Evolutionary conservation across 2,888 invertebrate species (phyloP).

Genomic region (Polyommatus iphigenia): DNA sequence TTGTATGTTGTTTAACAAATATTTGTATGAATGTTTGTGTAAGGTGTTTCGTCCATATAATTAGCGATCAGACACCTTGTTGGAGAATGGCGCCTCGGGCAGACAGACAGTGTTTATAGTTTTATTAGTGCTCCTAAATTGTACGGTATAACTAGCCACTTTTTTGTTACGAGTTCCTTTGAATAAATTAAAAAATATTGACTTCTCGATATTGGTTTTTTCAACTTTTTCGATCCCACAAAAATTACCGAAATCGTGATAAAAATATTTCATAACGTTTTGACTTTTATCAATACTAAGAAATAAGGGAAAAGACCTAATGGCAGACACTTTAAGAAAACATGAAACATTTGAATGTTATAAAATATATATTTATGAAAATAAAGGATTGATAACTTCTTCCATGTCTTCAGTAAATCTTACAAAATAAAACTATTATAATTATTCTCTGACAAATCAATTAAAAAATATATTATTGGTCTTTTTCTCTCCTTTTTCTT

Average conservation of each 20-base stretch:
- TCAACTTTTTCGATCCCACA: neutral
- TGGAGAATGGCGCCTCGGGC: slow-evolving; percentile 72
- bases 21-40: slow-evolving; percentile 56
- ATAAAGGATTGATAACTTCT: too few species aligned
- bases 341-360: too few species aligned
- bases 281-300: too few species aligned
- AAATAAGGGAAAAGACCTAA: too few species aligned
- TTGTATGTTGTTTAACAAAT: slow-evolving; percentile 52
- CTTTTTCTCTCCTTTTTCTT: too few species aligned
- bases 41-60: slow-evolving; percentile 69
- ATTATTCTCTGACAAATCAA: too few species aligned
- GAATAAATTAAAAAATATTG: slow-evolving; percentile 9
- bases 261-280: neutral
- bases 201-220: neutral
- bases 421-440: too few species aligned
- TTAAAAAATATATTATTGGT: too few species aligned
- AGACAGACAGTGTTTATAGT: slow-evolving; percentile 39
- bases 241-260: neutral
- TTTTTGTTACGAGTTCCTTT: neutral
- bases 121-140: slow-evolving; percentile 29
- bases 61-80: slow-evolving; percentile 75
- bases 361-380: too few species aligned
- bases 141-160: slow-evolving; percentile 10
- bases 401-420: too few species aligned
- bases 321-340: too few species aligned